These are phyloP conservation scores for Armadillidium nasatum DNA, from an alignment of 1,140 invertebrate genomes.

Conservation along the genomic window DNA sequence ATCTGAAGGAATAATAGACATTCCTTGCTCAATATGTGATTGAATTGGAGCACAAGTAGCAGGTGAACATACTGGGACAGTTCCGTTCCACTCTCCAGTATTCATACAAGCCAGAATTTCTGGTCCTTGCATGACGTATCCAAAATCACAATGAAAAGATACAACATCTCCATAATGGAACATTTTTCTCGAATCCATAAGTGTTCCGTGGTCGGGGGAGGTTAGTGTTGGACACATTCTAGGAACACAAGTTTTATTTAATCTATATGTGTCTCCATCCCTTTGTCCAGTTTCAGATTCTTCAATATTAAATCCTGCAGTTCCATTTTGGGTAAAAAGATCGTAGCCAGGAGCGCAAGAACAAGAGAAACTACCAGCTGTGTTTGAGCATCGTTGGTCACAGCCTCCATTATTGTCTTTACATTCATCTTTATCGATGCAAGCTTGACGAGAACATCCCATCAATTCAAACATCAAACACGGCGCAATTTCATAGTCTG, in stretches of 20 bases:
- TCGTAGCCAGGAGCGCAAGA: constrained; percentile 88
- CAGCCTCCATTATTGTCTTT: constrained; percentile 82
- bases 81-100: constrained; percentile 88
- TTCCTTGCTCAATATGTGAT: constrained; percentile 81
- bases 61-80: constrained; percentile 70
- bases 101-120: constrained; percentile 79
- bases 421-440: constrained; percentile 90
- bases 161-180: constrained; percentile 88
- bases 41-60: constrained; percentile 82
- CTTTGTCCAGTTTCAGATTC: constrained; percentile 75
- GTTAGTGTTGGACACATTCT: constrained; percentile 76
- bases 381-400: constrained; percentile 88
- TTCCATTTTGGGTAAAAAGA: constrained; percentile 82
- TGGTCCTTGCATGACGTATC: constrained; percentile 83
- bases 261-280: constrained; percentile 80
- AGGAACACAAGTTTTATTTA: constrained; percentile 92
- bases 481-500: constrained; percentile 78
- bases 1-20: constrained; percentile 67
- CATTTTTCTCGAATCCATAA: constrained; percentile 69
- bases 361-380: constrained; percentile 78
- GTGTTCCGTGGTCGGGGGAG: constrained; percentile 81
- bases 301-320: constrained; percentile 79
- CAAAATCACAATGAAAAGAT: constrained; percentile 90
- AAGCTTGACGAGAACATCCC: constrained; percentile 86
- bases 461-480: constrained; percentile 88